Percentiles rank a stretch among this genome's conserved stretches.
These are phyloP conservation scores for Gallinago paraguaiae DNA, from an alignment of 2,113 vertebrate genomes.

Conservation along the genomic window DNA sequence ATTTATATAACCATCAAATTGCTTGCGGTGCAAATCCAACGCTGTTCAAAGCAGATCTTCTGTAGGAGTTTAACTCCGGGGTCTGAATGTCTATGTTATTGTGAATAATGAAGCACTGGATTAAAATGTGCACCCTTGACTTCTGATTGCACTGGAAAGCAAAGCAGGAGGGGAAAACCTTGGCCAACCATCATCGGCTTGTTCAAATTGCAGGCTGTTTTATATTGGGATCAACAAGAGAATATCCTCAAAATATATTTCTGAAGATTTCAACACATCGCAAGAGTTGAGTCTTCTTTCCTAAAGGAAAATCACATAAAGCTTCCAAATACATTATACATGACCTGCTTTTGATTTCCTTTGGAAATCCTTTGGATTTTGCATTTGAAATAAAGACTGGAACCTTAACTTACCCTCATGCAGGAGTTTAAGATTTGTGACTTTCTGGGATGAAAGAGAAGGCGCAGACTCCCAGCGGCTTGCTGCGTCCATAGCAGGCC, in stretches of 20 bases:
- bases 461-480: neutral
- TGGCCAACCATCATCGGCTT: neutral
- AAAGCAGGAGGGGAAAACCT: neutral
- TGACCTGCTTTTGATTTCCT: constrained; percentile 46
- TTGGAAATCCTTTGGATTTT: constrained; percentile 30
- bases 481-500: neutral
- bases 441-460: neutral
- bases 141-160: neutral
- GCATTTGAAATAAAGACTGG: neutral
- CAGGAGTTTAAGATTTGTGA: neutral
- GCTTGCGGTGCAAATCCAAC: neutral
- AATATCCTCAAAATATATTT: constrained; percentile 11
- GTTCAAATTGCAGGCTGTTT: neutral
- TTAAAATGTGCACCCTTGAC: neutral
- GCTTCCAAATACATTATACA: neutral
- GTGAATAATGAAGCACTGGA: neutral
- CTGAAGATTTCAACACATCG: neutral
- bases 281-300: neutral
- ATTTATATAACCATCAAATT: neutral
- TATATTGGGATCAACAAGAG: neutral
- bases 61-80: neutral
- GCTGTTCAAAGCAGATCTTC: constrained; percentile 17
- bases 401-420: neutral
- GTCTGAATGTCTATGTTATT: neutral
- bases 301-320: neutral